Conservation (phyloP, 2,797 vertebrate genomes). For the Fistularia tabacaria region DNA sequence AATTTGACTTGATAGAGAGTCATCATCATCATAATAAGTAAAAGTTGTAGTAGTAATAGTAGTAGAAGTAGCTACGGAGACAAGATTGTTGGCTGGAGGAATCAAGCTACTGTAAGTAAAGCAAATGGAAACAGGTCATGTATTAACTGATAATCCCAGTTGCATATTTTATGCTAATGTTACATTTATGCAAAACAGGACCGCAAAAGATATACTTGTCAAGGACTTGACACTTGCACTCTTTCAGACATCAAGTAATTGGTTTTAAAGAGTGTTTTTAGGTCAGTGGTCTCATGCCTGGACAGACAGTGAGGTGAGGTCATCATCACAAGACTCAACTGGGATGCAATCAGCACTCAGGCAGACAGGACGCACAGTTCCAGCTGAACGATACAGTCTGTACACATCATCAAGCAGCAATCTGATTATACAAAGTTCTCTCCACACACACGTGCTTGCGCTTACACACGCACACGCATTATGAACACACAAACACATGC, state of each 20-base stretch:
- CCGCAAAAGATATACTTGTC: no score
- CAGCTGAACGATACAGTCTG: constrained; percentile 46
- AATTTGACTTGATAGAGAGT: no score
- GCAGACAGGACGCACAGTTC: constrained; percentile 43
- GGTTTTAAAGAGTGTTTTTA: constrained; percentile 5
- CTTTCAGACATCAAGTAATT: not conserved
- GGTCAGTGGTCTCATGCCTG: constrained; percentile 35
- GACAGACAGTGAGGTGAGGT: constrained; percentile 25
- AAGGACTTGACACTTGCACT: no score
- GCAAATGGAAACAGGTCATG: no score
- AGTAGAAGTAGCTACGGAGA: no score
- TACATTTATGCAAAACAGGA: no score
- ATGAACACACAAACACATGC: not conserved
- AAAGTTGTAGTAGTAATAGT: no score
- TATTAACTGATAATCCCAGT: no score
- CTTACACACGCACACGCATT: not conserved
- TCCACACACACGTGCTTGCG: not conserved
- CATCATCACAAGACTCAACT: constrained; percentile 35
- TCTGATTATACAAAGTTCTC: constrained; percentile 7
- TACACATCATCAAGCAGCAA: constrained; percentile 23
- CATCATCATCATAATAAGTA: no score
- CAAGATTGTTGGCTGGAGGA: no score
- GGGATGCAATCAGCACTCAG: constrained; percentile 44
- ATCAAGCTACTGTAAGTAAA: no score
- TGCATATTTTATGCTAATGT: no score